Evolutionary conservation across 2,113 vertebrate species (phyloP), one percentile per base, ranked within the genome.

Genomic region (Solea senegalensis): DNA sequence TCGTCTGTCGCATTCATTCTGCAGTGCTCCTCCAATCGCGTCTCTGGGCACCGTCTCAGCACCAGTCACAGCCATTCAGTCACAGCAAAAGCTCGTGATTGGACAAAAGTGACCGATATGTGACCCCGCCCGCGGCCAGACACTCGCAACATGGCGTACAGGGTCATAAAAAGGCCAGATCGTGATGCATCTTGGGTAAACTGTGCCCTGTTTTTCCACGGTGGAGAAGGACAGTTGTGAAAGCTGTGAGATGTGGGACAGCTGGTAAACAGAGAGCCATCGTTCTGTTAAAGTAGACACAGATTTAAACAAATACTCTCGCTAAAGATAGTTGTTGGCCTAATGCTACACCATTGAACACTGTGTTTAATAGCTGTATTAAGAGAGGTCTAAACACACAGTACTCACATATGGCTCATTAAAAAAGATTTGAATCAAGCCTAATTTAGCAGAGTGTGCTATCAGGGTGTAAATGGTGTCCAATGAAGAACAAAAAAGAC

Each of bases 401-500:
- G 50, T 55, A 58, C 85, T 73, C 86, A 74, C 82, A 85, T 86
- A 85, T 78, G 58, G 71, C 81, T 85, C 81, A 89, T 89, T 90
- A 88, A 69, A 79, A 74, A 83, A 85, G 87, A 90, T 90, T 86
- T 89, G 82, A 82, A 86, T 88, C 85, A 86, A 76, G 81, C 78
- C 82, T 86, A 86, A 88, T 87, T 87, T 90, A 83, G 82, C 85
- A 86, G 80, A 86, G 82, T 84, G 81, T 15, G 41, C 85, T 83
- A 89, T 87, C 84, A 82, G 84, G 65, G 67, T 86, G 76, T 73
- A 85, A 89, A 90, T 79, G 69, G 72, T 83, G 75, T 78, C 86
- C 84, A 85, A 90, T 87, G 78, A 91, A 88, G 88, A 88, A 88
- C 86, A 90, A 88, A 90, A 86, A 87, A 89, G 80, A 78, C 76